Evolutionary conservation across 2,113 vertebrate species (phyloP).

Genomic region (Dasyprocta punctata): DNA sequence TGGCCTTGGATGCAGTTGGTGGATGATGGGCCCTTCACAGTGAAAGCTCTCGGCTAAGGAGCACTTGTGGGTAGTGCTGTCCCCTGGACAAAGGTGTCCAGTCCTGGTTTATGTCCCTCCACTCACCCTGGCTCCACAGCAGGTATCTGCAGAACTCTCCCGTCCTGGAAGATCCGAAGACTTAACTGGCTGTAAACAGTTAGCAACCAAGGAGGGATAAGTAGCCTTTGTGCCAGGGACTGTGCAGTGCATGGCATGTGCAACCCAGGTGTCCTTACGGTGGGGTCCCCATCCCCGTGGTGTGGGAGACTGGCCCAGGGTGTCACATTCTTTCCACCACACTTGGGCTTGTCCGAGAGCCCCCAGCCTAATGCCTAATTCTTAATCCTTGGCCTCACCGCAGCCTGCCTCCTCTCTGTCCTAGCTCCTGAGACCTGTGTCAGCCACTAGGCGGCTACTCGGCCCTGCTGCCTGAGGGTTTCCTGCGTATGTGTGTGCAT

Average conservation of each 20-base stretch:
- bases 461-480: too few relatives aligned
- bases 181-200: background rate
- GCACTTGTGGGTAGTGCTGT: background rate
- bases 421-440: background rate
- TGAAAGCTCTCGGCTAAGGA: background rate
- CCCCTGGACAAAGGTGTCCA: background rate
- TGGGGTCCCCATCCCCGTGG: accelerated
- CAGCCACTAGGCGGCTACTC: accelerated
- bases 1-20: background rate
- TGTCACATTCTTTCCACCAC: background rate
- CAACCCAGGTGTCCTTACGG: accelerated
- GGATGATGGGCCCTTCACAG: too few relatives aligned
- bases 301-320: accelerated
- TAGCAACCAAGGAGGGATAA: background rate
- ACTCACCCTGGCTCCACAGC: accelerated
- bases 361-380: background rate
- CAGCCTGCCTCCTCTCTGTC: background rate
- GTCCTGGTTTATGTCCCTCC: background rate
- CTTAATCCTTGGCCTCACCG: background rate
- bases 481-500: background rate
- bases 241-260: accelerated
- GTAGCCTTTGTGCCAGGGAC: background rate
- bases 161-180: background rate
- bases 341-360: background rate
- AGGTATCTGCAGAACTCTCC: background rate